Conservation (phyloP, 2,888 invertebrate species). For the Xanthia icteritia region DNA sequence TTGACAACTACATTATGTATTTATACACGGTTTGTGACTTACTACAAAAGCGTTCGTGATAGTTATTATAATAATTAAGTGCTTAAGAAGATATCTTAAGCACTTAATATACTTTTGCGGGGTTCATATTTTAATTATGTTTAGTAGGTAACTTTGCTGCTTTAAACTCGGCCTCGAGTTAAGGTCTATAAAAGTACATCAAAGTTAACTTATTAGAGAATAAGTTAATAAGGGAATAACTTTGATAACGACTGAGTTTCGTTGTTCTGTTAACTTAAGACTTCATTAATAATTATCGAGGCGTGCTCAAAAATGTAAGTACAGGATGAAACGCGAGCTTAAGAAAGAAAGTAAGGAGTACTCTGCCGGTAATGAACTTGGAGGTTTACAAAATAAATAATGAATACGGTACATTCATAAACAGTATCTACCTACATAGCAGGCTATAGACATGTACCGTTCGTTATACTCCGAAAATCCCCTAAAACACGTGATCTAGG, state of each 20-base stretch:
- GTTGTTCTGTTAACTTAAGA: slow-evolving; percentile 60
- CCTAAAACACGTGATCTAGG: slow-evolving; percentile 22
- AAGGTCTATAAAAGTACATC: slow-evolving; percentile 60
- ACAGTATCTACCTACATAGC: slow-evolving; percentile 1
- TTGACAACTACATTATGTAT: slow-evolving; percentile 43
- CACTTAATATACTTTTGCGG: slow-evolving; percentile 25
- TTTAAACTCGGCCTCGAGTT: slow-evolving; percentile 42
- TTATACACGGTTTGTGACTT: slow-evolving; percentile 43
- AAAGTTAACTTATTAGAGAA: slow-evolving; percentile 66
- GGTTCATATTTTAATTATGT: slow-evolving; percentile 58
- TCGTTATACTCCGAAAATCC: slow-evolving; percentile 11
- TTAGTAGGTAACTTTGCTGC: slow-evolving; percentile 54
- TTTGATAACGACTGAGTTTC: slow-evolving; percentile 59
- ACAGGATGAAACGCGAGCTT: slow-evolving; percentile 52
- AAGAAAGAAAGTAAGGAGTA: slow-evolving; percentile 39
- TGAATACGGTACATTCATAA: slow-evolving; percentile 35
- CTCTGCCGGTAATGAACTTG: slow-evolving; percentile 27
- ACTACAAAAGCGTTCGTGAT: slow-evolving; percentile 34
- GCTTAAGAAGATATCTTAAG: slow-evolving; percentile 50
- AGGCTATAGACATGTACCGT: background rate
- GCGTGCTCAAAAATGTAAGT: slow-evolving; percentile 57
- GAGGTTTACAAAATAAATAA: slow-evolving; percentile 43
- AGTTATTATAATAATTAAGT: slow-evolving; percentile 57
- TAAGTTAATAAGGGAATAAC: slow-evolving; percentile 65
- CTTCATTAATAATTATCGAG: slow-evolving; percentile 62